Percentiles rank a stretch among this genome's conserved stretches.
Conservation (phyloP, 2,113 vertebrate species). For the Garra rufa region DNA sequence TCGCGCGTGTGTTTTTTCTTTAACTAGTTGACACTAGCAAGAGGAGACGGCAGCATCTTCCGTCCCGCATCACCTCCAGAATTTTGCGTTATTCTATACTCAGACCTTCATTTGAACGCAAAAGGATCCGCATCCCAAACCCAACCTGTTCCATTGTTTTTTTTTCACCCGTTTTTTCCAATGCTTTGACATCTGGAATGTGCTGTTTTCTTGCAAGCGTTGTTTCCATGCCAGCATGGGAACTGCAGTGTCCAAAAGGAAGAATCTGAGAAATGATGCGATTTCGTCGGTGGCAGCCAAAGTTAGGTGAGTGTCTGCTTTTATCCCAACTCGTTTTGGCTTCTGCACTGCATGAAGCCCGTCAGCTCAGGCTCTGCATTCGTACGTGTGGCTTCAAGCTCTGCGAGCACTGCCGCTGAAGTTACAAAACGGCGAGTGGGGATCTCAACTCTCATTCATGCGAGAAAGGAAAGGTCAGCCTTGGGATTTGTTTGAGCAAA, state of each 20-base stretch:
- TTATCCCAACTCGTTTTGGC: not conserved
- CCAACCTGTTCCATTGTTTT: conserved; percentile 39
- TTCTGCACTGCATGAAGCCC: conserved; percentile 3
- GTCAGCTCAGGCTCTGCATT: conserved; percentile 2
- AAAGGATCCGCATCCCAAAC: not conserved
- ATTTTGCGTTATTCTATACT: not conserved
- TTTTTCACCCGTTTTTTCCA: conserved; percentile 53
- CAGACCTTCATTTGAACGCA: not conserved
- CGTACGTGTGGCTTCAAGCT: conserved; percentile 5
- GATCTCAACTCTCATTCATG: conserved; percentile 9
- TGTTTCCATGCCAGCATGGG: conserved; percentile 88
- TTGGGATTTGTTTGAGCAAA: not conserved
- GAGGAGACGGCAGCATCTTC: conserved; percentile 39
- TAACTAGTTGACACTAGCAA: conserved; percentile 59
- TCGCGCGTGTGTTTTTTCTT: conserved; percentile 39
- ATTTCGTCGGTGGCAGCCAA: conserved; percentile 97
- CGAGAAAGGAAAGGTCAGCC: conserved; percentile 19
- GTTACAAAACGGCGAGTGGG: conserved; percentile 36
- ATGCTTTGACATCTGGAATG: conserved; percentile 72
- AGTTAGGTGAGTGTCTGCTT: conserved; percentile 87
- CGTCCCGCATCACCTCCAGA: conserved; percentile 49
- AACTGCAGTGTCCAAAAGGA: conserved; percentile 93
- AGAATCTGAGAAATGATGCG: conserved; percentile 92
- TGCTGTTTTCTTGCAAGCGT: conserved; percentile 68
- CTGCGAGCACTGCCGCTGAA: not conserved